Base-by-base conservation (phyloP, 2,797 vertebrate genomes). In the Semotilus atromaculatus region DNA sequence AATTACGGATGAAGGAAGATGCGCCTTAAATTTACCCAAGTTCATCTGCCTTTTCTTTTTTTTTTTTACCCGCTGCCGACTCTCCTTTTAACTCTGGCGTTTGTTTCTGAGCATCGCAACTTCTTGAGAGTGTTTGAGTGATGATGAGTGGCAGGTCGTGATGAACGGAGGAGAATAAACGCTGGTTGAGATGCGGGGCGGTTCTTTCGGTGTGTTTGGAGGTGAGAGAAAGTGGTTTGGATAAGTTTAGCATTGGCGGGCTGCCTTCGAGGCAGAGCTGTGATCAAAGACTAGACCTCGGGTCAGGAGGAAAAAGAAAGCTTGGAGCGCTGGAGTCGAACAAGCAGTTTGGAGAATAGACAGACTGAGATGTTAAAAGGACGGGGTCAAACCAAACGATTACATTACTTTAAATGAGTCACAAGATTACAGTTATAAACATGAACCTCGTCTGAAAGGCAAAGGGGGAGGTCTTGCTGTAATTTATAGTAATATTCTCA, bases 271-370 rank as follows among this genome's bases (percentile, higher is more conserved):
- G 86, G 75, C 60, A 83, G 68, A 82, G 72, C 83, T 68, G 83
- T 87, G 86, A 88, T 88, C 86, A 87, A 78, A 90, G 80, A 43
- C 78, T 73, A 79, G 86, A 74, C 86, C 40, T 75, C 31, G 9
- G 83, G 81, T 85, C 86, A 84, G 76, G 80, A 79, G 70, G 79
- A 83, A 85, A 72, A 87, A 83, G 71, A 82, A 62, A 83, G 72
- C 74, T 90, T 38, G 73, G 85, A 87, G 75, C 13, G 36, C 40
- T 62, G 58, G n/a, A 78, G 85, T 55, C 58, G 31, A 80, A 72
- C 38, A 84, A 72, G 72, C 48, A 70, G 73, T 75, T 82, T 51
- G 43, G 74, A 66, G 77, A 72, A 62, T 6, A 75, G 71, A 83
- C 82, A 83, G 62, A 68, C n/a, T 21, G 62, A 58, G 73, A 68